Evolutionary conservation across 2,888 invertebrate genomes (phyloP).

Genomic region (Acleris cristana): DNA sequence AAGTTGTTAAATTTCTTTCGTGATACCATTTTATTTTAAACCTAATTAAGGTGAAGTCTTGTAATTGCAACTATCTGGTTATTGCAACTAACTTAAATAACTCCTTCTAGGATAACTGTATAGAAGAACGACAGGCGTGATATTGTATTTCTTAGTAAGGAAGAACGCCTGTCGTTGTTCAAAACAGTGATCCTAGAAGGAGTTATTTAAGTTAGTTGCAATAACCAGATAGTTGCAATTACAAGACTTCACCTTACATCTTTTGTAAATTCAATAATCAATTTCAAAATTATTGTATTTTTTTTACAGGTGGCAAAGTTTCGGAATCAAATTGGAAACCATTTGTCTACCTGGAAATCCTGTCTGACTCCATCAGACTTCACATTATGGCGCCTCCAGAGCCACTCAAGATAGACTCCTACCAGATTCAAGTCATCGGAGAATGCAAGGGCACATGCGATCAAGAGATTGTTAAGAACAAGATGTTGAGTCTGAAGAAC

Average conservation of each 20-base stretch:
- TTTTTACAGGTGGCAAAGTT: neutral
- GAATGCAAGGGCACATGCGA: conserved; percentile 52
- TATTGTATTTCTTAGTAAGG: too few relatives aligned
- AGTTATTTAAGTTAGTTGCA: too few relatives aligned
- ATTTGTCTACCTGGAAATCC: conserved; percentile 74
- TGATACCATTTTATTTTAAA: neutral
- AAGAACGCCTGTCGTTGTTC: too few relatives aligned
- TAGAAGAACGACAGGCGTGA: too few relatives aligned
- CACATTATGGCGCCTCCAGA: conserved; percentile 69
- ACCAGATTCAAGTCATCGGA: conserved; percentile 60
- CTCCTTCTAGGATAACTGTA: too few relatives aligned
- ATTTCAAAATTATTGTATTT: neutral
- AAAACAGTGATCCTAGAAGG: too few relatives aligned
- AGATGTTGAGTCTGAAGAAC: conserved; percentile 51
- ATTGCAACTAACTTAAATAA: too few relatives aligned
- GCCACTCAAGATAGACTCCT: conserved; percentile 59
- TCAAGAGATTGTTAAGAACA: conserved; percentile 45
- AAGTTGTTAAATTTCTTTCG: conserved; percentile 50
- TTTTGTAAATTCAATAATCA: neutral
- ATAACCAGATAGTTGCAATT: too few relatives aligned
- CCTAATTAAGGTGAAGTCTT: too few relatives aligned
- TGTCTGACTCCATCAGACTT: conserved; percentile 60
- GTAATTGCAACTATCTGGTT: too few relatives aligned
- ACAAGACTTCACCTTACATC: too few relatives aligned
- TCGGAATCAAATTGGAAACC: conserved; percentile 69